Conservation (phyloP, 2,888 invertebrate genomes). For the Xestobium rufovillosum region DNA sequence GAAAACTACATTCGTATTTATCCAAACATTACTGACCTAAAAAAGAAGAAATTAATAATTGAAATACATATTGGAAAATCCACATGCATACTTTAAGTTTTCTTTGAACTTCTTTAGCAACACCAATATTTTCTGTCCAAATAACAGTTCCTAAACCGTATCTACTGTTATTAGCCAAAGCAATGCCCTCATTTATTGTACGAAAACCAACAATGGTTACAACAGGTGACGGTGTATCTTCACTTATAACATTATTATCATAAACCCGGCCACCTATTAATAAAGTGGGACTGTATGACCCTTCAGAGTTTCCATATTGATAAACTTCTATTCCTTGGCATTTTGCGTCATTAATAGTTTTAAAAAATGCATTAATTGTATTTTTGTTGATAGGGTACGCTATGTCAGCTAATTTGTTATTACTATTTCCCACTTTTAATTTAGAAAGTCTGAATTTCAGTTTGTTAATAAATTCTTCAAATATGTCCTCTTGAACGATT, state of each 20-base stretch:
- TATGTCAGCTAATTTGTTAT: slow-evolving; percentile 45
- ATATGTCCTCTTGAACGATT: slow-evolving; percentile 49
- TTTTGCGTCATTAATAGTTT: slow-evolving; percentile 26
- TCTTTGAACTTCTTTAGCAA: slow-evolving; percentile 48
- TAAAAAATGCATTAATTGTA: slow-evolving; percentile 28
- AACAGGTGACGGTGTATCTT: slow-evolving; percentile 42
- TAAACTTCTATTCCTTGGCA: slow-evolving; percentile 31
- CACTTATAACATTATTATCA: slow-evolving; percentile 28
- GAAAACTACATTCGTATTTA: slow-evolving; percentile 47
- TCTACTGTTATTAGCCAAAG: slow-evolving; percentile 47
- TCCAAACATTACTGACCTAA: slow-evolving; percentile 48
- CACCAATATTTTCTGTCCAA: slow-evolving; percentile 50
- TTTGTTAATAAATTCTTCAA: slow-evolving; percentile 41
- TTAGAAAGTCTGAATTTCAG: slow-evolving; percentile 40
- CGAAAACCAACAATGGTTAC: slow-evolving; percentile 46
- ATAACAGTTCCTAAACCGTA: slow-evolving; percentile 48
- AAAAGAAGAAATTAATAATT: slow-evolving; percentile 14
- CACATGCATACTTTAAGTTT: slow-evolving; percentile 40
- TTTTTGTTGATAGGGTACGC: slow-evolving; percentile 38
- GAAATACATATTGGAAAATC: neutral
- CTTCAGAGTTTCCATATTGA: slow-evolving; percentile 18
- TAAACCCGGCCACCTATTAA: slow-evolving; percentile 32
- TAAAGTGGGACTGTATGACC: slow-evolving; percentile 32
- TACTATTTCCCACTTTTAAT: slow-evolving; percentile 38
- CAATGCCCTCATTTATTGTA: slow-evolving; percentile 49